A percentile compares a stretch with the other conserved stretches of the same genome.
Evolutionary conservation across 2,797 vertebrate species (phyloP).

Genomic region (Squalus acanthias): DNA sequence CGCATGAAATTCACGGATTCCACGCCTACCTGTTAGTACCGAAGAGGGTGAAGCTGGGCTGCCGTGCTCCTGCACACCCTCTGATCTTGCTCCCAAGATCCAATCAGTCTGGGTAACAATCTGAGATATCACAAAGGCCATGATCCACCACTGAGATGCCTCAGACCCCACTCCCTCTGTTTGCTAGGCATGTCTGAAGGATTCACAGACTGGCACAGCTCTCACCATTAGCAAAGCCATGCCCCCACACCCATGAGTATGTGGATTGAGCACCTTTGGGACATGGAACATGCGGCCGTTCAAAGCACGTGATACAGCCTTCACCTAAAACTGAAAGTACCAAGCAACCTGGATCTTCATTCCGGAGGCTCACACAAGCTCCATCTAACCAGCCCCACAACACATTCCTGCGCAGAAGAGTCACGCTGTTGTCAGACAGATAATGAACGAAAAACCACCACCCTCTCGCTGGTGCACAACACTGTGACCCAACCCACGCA

Average conservation of each 20-base stretch:
- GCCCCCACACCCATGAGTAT: too few species aligned
- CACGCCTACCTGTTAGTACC: not conserved
- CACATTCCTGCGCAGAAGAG: too few species aligned
- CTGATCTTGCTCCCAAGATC: not conserved
- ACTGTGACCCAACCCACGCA: too few species aligned
- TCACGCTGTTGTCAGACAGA: too few species aligned
- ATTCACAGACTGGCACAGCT: not conserved
- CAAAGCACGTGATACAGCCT: too few species aligned
- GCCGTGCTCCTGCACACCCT: not conserved
- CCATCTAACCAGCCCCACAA: too few species aligned
- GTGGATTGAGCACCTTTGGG: not conserved
- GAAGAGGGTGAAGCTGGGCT: not conserved
- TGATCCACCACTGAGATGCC: not conserved
- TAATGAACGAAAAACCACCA: too few species aligned
- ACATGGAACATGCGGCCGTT: too few species aligned
- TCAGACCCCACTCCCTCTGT: not conserved
- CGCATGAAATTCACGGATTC: not conserved
- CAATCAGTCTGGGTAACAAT: not conserved
- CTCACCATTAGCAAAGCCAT: not conserved
- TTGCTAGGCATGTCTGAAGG: not conserved
- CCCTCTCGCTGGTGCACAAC: too few species aligned
- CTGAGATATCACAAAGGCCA: not conserved
- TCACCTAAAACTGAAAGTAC: too few species aligned
- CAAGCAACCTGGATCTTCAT: too few species aligned
- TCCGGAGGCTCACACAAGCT: too few species aligned